Conservation (phyloP, 2,113 vertebrate genomes). For the Oenanthe melanoleuca region DNA sequence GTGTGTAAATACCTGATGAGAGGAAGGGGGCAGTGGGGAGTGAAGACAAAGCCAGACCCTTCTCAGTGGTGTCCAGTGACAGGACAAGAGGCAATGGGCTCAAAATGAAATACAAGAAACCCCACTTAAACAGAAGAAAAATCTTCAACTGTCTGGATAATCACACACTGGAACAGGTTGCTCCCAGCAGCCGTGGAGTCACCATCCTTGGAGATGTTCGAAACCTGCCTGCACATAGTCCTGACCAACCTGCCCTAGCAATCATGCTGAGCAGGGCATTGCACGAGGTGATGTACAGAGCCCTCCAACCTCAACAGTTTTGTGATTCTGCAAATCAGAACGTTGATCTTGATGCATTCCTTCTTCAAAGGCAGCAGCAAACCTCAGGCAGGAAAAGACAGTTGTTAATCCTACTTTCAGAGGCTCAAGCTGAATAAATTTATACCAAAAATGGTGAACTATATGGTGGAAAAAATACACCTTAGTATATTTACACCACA, state of each 20-base stretch:
- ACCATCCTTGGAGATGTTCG: background rate
- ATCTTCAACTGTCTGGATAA: background rate
- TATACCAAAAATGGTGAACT: background rate
- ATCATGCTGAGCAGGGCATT: background rate
- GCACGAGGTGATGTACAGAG: background rate
- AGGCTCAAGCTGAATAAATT: background rate
- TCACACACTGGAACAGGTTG: no score
- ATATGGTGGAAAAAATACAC: background rate
- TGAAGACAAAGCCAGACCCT: background rate
- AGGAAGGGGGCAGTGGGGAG: background rate
- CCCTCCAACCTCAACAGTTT: background rate
- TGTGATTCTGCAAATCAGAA: background rate
- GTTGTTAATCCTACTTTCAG: background rate
- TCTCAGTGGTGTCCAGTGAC: background rate
- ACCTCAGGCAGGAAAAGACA: background rate
- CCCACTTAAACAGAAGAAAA: background rate
- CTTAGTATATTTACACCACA: background rate
- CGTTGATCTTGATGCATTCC: background rate
- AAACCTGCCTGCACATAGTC: background rate
- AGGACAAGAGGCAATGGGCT: background rate
- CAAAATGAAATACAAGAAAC: background rate
- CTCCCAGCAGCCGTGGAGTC: background rate
- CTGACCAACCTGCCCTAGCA: background rate
- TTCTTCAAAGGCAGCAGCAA: background rate
- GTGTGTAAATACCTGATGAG: background rate